Evolutionary conservation across 2,888 invertebrate species (phyloP).

Genomic region (Thera britannica): DNA sequence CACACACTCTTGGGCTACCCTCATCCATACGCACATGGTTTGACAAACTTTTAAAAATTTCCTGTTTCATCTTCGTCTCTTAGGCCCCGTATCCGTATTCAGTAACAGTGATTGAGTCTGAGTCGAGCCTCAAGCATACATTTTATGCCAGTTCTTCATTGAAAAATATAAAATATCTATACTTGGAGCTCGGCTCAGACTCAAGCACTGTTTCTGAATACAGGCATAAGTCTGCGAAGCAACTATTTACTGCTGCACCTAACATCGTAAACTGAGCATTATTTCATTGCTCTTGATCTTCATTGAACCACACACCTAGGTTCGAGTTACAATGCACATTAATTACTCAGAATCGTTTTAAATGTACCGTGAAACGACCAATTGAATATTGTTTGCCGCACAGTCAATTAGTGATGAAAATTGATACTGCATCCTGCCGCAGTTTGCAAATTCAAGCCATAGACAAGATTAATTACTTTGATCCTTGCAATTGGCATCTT

Average conservation of each 20-base stretch:
- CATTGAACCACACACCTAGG: conserved; percentile 40
- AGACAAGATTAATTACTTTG: conserved; percentile 24
- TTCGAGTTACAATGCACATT: conserved; percentile 42
- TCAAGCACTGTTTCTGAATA: too few relatives aligned
- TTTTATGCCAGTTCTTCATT: too few relatives aligned
- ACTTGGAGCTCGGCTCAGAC: too few relatives aligned
- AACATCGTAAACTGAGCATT: conserved; percentile 21
- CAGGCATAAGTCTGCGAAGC: background rate
- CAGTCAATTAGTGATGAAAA: conserved; percentile 43
- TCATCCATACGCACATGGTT: too few relatives aligned
- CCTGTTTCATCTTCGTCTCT: too few relatives aligned
- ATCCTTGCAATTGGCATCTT: conserved; percentile 12
- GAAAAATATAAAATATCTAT: too few relatives aligned
- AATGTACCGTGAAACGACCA: conserved; percentile 42
- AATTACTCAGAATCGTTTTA: conserved; percentile 40
- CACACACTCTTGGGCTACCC: too few relatives aligned
- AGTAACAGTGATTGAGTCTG: too few relatives aligned
- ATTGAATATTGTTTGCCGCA: conserved; percentile 41
- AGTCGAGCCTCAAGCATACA: too few relatives aligned
- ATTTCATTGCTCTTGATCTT: conserved; percentile 39
- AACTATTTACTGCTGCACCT: background rate
- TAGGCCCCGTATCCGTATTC: too few relatives aligned
- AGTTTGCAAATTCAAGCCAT: conserved; percentile 27
- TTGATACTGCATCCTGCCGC: conserved; percentile 33
- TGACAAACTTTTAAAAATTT: too few relatives aligned